Conservation (phyloP, 2,113 vertebrate genomes). For the Dicrurus megarhynchus region DNA sequence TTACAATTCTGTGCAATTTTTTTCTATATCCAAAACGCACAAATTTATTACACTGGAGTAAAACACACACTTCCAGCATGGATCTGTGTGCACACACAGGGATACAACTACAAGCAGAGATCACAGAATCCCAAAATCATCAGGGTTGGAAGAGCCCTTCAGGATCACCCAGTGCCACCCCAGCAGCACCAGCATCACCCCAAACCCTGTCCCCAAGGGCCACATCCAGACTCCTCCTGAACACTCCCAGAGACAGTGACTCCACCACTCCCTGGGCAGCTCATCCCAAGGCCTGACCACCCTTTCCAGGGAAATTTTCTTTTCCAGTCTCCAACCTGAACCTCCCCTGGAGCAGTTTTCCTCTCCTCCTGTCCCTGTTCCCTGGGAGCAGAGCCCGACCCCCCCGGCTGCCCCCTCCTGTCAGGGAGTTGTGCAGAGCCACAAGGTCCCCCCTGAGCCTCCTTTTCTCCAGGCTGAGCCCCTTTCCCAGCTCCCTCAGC, state of each 20-base stretch:
- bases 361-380: not conserved
- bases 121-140: not conserved
- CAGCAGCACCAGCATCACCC: not conserved
- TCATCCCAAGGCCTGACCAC: not conserved
- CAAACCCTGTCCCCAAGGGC: not conserved
- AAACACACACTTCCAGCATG: fast-evolving
- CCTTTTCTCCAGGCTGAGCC: not conserved
- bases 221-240: not conserved
- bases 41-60: not conserved
- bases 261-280: not conserved
- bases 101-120: not conserved
- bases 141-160: fast-evolving
- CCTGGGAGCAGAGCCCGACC: not conserved
- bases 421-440: not conserved
- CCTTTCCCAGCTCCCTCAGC: not conserved
- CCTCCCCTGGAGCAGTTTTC: not conserved
- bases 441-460: not conserved
- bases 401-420: not conserved
- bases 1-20: not conserved
- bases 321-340: not conserved
- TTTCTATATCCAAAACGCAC: not conserved
- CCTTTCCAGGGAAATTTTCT: not conserved
- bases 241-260: fast-evolving
- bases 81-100: not conserved
- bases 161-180: fast-evolving